Conservation (phyloP, 2,113 vertebrate species). For the Gambusia holbrooki region DNA sequence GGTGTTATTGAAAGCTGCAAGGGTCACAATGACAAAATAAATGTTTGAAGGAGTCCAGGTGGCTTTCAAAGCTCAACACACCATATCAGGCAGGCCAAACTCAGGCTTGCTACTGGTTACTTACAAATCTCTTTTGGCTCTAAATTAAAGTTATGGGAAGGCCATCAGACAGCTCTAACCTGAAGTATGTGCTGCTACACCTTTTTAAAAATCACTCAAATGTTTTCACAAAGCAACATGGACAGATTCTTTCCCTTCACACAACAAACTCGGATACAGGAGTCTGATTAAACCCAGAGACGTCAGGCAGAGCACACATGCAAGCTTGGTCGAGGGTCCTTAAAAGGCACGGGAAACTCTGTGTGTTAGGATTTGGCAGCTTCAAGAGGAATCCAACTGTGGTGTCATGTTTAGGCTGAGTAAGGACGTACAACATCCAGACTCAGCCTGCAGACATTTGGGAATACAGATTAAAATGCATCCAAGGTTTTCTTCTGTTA, state of each 20-base stretch:
- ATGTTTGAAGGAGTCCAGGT: too few species aligned
- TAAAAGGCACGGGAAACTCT: conserved; percentile 74
- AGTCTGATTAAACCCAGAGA: conserved; percentile 53
- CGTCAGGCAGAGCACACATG: conserved; percentile 22
- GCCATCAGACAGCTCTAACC: not conserved
- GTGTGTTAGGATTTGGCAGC: conserved; percentile 48
- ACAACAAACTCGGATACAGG: conserved; percentile 26
- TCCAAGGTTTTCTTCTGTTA: conserved; percentile 6
- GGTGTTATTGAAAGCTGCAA: too few species aligned
- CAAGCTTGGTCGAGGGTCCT: conserved; percentile 50
- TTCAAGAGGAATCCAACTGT: conserved; percentile 39
- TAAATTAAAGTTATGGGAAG: not conserved
- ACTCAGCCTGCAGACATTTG: conserved; percentile 9
- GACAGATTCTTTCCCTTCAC: conserved; percentile 19
- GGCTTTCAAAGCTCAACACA: too few species aligned
- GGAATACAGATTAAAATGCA: conserved; percentile 1
- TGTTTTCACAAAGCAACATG: conserved; percentile 29
- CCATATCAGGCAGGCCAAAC: not conserved
- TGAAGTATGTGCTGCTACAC: not conserved
- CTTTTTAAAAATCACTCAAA: not conserved
- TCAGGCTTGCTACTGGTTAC: not conserved
- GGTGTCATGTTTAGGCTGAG: conserved; percentile 37
- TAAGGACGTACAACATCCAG: conserved; percentile 31
- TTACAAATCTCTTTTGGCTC: not conserved
- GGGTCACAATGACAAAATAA: too few species aligned